Conservation (phyloP, 2,888 invertebrate species). For the Polylopha cassiicola region DNA sequence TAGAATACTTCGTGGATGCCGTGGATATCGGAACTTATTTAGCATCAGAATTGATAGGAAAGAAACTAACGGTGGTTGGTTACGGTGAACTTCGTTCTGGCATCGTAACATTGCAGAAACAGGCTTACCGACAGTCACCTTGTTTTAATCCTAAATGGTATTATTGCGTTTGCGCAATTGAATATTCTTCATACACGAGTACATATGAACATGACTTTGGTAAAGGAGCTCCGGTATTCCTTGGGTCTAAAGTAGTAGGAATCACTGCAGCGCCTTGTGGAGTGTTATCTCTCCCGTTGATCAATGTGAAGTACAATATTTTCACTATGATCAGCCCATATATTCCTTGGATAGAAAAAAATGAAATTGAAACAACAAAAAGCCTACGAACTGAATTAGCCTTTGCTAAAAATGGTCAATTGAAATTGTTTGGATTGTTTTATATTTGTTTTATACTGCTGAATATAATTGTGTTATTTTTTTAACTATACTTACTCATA, state of each 20-base stretch:
- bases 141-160: conserved; percentile 57
- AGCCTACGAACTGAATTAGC: not conserved
- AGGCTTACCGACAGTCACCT: conserved; percentile 42
- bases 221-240: conserved; percentile 49
- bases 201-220: conserved; percentile 45
- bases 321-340: conserved; percentile 57
- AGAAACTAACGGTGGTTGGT: conserved; percentile 41
- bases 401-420: conserved; percentile 1
- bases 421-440: no score
- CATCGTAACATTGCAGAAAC: conserved; percentile 39
- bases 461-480: no score
- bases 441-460: no score
- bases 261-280: conserved; percentile 44
- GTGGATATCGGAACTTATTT: conserved; percentile 42
- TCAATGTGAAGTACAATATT: conserved; percentile 42
- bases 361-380: conserved; percentile 15
- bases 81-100: conserved; percentile 38
- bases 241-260: conserved; percentile 41
- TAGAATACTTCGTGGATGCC: conserved; percentile 36
- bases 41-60: conserved; percentile 42
- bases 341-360: conserved; percentile 48
- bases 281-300: conserved; percentile 28
- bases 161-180: conserved; percentile 55
- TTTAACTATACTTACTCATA: no score
- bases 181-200: conserved; percentile 29